Evolutionary conservation across 2,888 invertebrate species (phyloP).

Genomic region (Heterodera filipjevi): DNA sequence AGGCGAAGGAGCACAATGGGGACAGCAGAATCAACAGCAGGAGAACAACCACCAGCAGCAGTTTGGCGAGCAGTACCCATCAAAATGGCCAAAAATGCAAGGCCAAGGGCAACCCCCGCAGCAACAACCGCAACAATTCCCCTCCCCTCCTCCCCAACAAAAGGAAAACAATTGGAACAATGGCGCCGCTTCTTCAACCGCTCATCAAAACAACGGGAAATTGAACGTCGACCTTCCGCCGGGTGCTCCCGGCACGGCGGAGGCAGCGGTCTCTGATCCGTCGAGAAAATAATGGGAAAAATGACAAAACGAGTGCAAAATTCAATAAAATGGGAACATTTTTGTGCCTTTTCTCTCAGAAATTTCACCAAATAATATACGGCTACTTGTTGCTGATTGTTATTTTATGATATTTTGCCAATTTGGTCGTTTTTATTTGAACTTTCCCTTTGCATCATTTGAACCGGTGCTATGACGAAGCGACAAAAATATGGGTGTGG

Average conservation of each 20-base stretch:
- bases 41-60: not conserved
- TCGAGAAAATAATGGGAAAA: not conserved
- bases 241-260: conserved; percentile 1
- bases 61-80: not conserved
- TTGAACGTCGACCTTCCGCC: conserved; percentile 6
- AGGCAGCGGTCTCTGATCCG: not conserved
- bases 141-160: not conserved
- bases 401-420: no score
- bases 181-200: not conserved
- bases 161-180: not conserved
- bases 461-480: no score
- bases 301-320: not conserved
- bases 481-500: no score
- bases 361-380: no score
- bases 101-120: no score
- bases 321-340: no score
- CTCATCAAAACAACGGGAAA: not conserved
- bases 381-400: no score
- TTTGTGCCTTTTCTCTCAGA: no score
- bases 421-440: no score
- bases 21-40: not conserved
- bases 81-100: not conserved
- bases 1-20: not conserved
- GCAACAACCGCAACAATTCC: not conserved
- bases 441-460: no score